These are phyloP conservation scores for Petrocephalus sullivani DNA, from an alignment of 2,797 vertebrate genomes.

Conservation along the genomic window DNA sequence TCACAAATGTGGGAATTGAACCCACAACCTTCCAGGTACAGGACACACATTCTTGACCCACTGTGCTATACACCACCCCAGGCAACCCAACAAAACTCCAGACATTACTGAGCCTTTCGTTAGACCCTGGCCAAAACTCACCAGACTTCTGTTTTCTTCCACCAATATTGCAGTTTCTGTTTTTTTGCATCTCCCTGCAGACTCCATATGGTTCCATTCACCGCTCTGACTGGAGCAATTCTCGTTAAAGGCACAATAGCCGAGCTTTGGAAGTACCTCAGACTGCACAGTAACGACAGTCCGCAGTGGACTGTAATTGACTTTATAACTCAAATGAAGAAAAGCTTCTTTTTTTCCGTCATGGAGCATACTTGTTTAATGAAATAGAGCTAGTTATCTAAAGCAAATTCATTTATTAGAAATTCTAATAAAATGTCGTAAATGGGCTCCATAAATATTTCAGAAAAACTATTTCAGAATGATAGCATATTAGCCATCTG, in stretches of 20 bases:
- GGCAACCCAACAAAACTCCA: neutral
- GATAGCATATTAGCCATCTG: neutral
- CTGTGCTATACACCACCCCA: neutral
- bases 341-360: neutral
- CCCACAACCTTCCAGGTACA: neutral
- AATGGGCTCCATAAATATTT: neutral
- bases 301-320: neutral
- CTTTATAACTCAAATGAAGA: neutral
- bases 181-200: neutral
- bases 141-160: neutral
- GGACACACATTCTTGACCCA: neutral
- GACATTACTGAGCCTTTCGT: neutral
- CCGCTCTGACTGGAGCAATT: neutral
- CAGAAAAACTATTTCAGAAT: neutral
- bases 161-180: neutral
- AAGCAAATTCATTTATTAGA: neutral
- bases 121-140: neutral
- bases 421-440: neutral
- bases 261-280: neutral
- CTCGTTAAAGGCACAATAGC: neutral
- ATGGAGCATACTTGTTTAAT: slow-evolving; percentile 44
- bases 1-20: neutral
- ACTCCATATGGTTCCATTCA: slow-evolving; percentile 4
- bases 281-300: neutral
- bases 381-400: slow-evolving; percentile 56